These are phyloP conservation scores for Cosmopolites sordidus DNA, from an alignment of 2,888 invertebrate species.

Conservation along the genomic window DNA sequence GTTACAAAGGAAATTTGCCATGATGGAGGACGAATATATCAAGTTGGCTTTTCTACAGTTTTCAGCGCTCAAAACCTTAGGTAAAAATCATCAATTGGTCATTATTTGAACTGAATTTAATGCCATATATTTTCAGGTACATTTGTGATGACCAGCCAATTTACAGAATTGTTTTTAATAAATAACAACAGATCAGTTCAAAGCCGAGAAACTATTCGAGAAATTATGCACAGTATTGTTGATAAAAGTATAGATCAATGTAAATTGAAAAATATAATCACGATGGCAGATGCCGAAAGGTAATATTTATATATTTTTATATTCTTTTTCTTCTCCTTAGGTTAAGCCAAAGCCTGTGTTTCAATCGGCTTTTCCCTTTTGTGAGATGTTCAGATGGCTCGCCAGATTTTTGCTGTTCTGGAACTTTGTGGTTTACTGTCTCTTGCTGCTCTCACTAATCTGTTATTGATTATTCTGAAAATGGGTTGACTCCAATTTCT, in stretches of 20 bases:
- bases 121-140: constrained; percentile 26
- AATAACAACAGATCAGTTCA: constrained; percentile 40
- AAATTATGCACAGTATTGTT: constrained; percentile 47
- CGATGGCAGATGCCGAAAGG: constrained; percentile 48
- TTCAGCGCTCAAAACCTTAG: constrained; percentile 55
- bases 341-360: too few species aligned
- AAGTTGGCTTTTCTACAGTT: constrained; percentile 54
- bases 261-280: constrained; percentile 48
- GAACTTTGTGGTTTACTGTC: too few species aligned
- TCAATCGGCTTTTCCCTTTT: too few species aligned
- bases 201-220: constrained; percentile 33
- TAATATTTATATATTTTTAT: neutral
- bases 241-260: constrained; percentile 50
- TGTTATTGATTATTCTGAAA: too few species aligned
- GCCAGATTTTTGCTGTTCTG: too few species aligned
- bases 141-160: constrained; percentile 53
- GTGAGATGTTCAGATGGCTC: too few species aligned
- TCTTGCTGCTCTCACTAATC: too few species aligned
- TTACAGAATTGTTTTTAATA: constrained; percentile 54
- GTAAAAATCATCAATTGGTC: constrained; percentile 26
- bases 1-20: constrained; percentile 45
- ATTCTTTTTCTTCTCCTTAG: too few species aligned
- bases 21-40: constrained; percentile 49
- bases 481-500: too few species aligned
- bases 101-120: neutral